Evolutionary conservation across 2,797 vertebrate genomes (phyloP).

Genomic region (Aphelocoma californica): DNA sequence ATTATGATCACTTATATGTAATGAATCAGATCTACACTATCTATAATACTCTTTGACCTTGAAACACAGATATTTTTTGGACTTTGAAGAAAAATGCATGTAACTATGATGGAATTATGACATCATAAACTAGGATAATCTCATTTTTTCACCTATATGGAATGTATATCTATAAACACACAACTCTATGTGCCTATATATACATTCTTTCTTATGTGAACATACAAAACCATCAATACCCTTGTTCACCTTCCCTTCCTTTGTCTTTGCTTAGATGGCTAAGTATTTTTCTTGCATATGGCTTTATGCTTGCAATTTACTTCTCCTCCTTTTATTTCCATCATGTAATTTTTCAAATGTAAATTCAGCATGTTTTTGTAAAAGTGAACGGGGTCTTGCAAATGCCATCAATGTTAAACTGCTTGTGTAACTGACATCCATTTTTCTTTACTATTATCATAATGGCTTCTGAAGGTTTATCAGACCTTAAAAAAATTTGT

Average conservation of each 20-base stretch:
- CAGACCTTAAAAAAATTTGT: background rate
- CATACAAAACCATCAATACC: background rate
- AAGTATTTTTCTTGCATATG: background rate
- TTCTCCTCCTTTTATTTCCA: background rate
- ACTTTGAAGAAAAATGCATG: background rate
- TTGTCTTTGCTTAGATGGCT: background rate
- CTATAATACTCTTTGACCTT: background rate
- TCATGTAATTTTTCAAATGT: background rate
- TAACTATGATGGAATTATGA: background rate
- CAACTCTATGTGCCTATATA: background rate
- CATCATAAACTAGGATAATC: background rate
- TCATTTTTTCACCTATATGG: background rate
- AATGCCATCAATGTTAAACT: background rate
- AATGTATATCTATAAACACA: background rate
- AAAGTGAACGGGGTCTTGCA: background rate
- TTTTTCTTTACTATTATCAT: background rate
- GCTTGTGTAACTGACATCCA: background rate
- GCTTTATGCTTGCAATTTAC: background rate
- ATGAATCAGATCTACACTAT: background rate
- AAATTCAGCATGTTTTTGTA: background rate
- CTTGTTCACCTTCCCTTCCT: background rate
- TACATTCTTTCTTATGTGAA: background rate
- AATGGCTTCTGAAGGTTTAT: background rate
- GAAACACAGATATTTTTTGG: background rate
- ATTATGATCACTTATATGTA: background rate